Conservation (phyloP, 2,113 vertebrate species). For the Gavialis gangeticus region DNA sequence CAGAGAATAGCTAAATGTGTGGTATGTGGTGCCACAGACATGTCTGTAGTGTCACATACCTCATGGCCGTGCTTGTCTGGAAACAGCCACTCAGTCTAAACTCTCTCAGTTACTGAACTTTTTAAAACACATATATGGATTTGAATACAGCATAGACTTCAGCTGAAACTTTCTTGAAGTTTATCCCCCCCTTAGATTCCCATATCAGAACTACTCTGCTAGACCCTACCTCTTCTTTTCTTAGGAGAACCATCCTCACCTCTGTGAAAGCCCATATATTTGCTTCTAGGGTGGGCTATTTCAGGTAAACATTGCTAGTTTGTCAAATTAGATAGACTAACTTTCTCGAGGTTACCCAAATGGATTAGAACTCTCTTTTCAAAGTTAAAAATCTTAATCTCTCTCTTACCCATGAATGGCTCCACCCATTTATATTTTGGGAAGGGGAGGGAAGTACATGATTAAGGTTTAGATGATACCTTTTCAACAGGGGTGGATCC, state of each 20-base stretch:
- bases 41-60: too few relatives aligned
- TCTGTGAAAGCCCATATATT: not conserved
- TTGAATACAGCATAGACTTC: too few relatives aligned
- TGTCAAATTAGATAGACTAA: not conserved
- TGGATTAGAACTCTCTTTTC: not conserved
- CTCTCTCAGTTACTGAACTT: too few relatives aligned
- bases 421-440: constrained; percentile 10
- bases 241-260: not conserved
- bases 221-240: not conserved
- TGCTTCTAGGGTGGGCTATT: not conserved
- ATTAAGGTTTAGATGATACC: not conserved
- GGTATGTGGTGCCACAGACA: too few relatives aligned
- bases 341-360: not conserved
- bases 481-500: not conserved
- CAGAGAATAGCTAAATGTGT: too few relatives aligned
- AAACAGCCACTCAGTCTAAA: too few relatives aligned
- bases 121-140: too few relatives aligned
- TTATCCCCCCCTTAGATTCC: not conserved
- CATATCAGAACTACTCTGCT: not conserved
- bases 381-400: not conserved
- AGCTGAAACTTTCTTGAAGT: too few relatives aligned
- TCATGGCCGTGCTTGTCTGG: too few relatives aligned
- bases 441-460: not conserved
- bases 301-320: not conserved
- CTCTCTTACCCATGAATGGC: not conserved